Conservation (phyloP, 2,113 vertebrate genomes). For the Trogon melanurus region DNA sequence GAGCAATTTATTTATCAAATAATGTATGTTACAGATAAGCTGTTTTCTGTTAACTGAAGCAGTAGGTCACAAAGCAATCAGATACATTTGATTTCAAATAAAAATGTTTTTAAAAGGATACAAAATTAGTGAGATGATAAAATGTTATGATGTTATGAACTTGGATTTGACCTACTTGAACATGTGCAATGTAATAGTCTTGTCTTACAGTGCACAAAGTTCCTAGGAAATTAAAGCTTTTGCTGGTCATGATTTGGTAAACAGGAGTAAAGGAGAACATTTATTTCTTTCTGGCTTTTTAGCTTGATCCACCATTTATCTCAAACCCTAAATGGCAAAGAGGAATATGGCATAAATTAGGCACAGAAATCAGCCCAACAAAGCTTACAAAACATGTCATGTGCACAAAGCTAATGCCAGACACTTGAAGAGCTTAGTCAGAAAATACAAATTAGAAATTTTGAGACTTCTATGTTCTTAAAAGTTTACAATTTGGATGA, state of each 20-base stretch:
- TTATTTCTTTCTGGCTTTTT: background rate
- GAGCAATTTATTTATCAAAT: background rate
- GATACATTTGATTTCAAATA: background rate
- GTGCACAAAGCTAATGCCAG: background rate
- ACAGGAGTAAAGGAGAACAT: background rate
- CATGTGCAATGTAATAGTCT: background rate
- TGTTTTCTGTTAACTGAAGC: background rate
- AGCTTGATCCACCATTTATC: background rate
- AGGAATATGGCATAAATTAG: background rate
- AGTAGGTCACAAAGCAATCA: background rate
- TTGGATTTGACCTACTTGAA: background rate
- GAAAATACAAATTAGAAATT: background rate
- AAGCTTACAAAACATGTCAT: background rate
- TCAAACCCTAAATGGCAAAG: background rate
- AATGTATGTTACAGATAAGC: background rate
- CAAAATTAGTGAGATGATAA: background rate
- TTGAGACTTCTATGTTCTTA: background rate
- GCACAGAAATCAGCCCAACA: background rate
- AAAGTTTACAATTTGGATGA: background rate
- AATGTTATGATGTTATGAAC: background rate
- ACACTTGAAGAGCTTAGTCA: background rate
- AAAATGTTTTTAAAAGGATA: background rate
- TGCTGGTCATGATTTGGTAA: background rate
- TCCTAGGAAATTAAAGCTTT: slow-evolving; percentile 17
- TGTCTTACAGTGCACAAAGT: background rate